Percentiles rank a stretch among this genome's conserved stretches.
Conservation (phyloP, 1,140 invertebrate genomes). For the Calosoma granatense region DNA sequence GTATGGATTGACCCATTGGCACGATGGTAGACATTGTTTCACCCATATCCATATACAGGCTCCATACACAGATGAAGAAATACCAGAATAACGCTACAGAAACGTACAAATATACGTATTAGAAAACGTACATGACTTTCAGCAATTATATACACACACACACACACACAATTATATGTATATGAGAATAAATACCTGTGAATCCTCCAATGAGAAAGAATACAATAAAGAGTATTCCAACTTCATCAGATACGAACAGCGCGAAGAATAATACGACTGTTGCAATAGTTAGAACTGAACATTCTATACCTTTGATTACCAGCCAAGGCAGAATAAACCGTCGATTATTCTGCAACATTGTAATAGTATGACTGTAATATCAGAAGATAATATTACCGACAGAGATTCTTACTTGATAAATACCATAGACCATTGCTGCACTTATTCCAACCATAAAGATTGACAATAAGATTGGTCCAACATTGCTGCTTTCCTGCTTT, state of each 20-base stretch:
- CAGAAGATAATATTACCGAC: neutral
- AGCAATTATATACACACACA: too few relatives aligned
- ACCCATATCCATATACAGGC: neutral
- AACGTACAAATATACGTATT: neutral
- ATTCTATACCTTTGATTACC: neutral
- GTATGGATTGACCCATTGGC: neutral
- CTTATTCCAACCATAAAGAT: neutral
- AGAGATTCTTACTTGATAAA: neutral
- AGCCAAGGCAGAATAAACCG: neutral
- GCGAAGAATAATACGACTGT: neutral
- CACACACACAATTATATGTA: too few relatives aligned
- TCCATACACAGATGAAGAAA: neutral
- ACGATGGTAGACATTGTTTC: neutral
- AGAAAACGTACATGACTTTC: too few relatives aligned
- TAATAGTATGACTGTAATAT: neutral
- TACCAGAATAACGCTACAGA: neutral
- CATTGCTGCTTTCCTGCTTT: neutral
- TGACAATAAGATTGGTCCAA: neutral
- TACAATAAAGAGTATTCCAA: neutral
- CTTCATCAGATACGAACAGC: neutral
- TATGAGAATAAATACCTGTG: neutral
- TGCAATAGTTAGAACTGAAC: neutral
- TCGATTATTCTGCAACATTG: neutral
- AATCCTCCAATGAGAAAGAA: neutral
- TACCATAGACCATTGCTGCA: neutral